Conservation (phyloP, 2,113 vertebrate species). For the Oceanodroma tethys region DNA sequence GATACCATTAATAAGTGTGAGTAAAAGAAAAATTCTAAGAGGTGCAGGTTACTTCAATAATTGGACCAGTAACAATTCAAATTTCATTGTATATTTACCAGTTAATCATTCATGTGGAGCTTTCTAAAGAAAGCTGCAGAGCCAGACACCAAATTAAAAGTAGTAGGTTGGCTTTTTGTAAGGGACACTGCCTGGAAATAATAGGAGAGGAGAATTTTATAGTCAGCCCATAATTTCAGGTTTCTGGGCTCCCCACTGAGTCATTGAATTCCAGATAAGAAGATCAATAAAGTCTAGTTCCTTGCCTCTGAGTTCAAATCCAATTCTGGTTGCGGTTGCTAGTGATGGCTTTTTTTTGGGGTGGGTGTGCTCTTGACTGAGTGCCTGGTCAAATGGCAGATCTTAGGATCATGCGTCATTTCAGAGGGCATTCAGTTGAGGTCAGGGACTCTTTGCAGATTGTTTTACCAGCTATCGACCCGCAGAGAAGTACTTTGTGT, state of each 20-base stretch:
- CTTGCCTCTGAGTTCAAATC: background rate
- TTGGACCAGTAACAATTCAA: background rate
- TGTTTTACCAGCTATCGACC: background rate
- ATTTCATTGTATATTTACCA: background rate
- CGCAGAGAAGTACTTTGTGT: background rate
- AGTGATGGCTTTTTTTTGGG: background rate
- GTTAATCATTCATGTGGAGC: background rate
- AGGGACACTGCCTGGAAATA: background rate
- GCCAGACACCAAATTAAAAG: background rate
- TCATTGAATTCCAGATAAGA: background rate
- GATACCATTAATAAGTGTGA: background rate
- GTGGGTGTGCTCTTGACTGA: background rate
- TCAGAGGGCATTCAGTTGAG: background rate
- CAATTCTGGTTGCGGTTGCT: background rate
- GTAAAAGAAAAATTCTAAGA: background rate
- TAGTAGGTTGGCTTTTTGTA: background rate
- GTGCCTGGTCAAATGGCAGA: background rate
- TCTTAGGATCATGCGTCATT: background rate
- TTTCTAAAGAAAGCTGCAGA: background rate
- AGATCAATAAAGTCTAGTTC: slow-evolving; percentile 20
- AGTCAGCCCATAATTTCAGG: background rate
- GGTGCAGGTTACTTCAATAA: background rate
- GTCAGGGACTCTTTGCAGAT: background rate
- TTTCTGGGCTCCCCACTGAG: background rate
- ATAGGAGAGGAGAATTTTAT: background rate